Percentiles rank a stretch among this genome's conserved stretches.
These are phyloP conservation scores for Tadarida brasiliensis DNA, from an alignment of 2,797 vertebrate species.

Conservation along the genomic window DNA sequence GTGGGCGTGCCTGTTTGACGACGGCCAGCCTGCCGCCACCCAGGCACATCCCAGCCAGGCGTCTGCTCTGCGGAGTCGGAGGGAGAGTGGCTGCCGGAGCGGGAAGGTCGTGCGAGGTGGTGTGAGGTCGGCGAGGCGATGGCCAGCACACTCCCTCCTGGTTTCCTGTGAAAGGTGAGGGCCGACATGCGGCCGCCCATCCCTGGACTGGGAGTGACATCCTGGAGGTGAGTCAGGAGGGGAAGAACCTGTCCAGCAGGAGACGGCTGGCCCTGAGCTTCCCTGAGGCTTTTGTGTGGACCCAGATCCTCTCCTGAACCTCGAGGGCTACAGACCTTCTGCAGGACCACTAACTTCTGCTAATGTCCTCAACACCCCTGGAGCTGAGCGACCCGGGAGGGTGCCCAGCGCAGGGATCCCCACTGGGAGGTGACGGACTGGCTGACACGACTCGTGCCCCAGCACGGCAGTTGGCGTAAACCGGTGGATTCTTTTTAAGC, in stretches of 20 bases:
- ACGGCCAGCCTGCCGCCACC: not conserved
- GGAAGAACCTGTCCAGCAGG: not conserved
- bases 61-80: not conserved
- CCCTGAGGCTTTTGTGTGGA: not conserved
- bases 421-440: not conserved
- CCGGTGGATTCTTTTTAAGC: not conserved
- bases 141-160: not conserved
- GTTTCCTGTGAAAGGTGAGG: constrained; percentile 62
- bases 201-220: not conserved
- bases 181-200: not conserved
- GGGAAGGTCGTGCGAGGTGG: not conserved
- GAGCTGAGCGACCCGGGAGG: not conserved
- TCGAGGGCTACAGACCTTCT: not conserved
- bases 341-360: not conserved
- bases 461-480: not conserved
- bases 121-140: not conserved
- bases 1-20: not conserved
- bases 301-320: not conserved
- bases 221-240: constrained; percentile 42
- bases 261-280: not conserved
- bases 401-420: not conserved
- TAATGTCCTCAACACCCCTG: not conserved
- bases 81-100: not conserved
- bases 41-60: not conserved
- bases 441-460: not conserved